phyloP scores from a whole-genome alignment of 2,888 invertebrate genomes.

The Isotomurus palustris region DNA sequence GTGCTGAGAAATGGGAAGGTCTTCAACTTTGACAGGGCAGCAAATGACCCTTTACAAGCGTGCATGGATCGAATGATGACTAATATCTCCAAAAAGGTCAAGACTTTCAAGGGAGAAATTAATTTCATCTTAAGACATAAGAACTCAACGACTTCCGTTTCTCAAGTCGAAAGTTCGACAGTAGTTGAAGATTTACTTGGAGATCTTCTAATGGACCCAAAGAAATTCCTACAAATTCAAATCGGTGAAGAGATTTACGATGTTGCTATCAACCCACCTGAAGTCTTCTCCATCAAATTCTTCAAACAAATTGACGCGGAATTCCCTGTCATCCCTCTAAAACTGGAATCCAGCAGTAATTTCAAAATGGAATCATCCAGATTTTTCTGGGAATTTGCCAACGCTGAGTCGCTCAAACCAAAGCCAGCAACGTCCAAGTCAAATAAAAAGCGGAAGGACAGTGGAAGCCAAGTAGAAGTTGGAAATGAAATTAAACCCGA shows the following conservation, averaged over 20 bases:
- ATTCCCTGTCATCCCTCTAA: constrained; percentile 37
- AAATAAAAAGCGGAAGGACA: constrained; percentile 8
- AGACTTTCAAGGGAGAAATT: constrained; percentile 24
- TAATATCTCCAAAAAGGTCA: constrained; percentile 41
- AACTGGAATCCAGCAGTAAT: constrained; percentile 37
- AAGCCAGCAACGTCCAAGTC: constrained; percentile 1
- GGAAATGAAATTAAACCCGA: background rate
- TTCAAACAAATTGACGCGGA: constrained; percentile 18
- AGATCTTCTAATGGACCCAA: constrained; percentile 6
- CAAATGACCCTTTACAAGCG: constrained; percentile 19
- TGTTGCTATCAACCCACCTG: constrained; percentile 42
- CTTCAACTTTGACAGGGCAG: constrained; percentile 51
- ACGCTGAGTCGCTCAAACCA: constrained; percentile 5
- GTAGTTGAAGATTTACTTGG: background rate
- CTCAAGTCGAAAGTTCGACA: background rate
- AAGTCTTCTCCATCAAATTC: constrained; percentile 37
- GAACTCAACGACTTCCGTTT: background rate
- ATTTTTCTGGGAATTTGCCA: constrained; percentile 38
- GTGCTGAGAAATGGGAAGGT: constrained; percentile 54
- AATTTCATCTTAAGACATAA: constrained; percentile 10
- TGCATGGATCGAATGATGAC: constrained; percentile 32
- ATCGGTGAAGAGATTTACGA: constrained; percentile 26
- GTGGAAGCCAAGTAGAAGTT: background rate
- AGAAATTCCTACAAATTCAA: constrained; percentile 22
- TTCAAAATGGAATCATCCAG: constrained; percentile 24